Conservation (phyloP, 2,113 vertebrate genomes). For the Leptobrachium leishanense region DNA sequence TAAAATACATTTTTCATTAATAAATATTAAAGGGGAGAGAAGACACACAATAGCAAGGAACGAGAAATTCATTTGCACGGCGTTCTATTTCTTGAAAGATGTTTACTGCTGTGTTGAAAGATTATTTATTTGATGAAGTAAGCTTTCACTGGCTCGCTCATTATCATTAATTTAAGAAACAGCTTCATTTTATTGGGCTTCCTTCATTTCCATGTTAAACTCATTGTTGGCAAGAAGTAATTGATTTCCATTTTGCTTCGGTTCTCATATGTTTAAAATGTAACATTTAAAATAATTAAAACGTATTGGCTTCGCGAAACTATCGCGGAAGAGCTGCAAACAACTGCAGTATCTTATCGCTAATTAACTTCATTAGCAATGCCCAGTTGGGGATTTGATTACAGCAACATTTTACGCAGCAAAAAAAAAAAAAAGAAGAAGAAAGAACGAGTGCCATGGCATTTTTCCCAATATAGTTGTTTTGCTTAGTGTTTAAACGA, state of each 20-base stretch:
- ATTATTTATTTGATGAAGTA: constrained; percentile 42
- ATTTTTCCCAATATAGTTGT: neutral
- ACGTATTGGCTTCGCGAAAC: constrained; percentile 23
- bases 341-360: constrained; percentile 2
- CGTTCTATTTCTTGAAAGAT: constrained; percentile 50
- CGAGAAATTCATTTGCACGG: constrained; percentile 53
- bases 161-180: constrained; percentile 47
- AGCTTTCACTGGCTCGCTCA: constrained; percentile 47
- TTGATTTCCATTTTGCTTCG: constrained; percentile 51
- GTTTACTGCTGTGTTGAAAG: constrained; percentile 29
- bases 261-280: constrained; percentile 35
- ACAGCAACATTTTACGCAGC: neutral
- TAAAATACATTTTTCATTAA: neutral
- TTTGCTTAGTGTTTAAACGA: neutral
- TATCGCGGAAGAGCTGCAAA: constrained; percentile 12
- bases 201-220: constrained; percentile 55
- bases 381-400: constrained; percentile 3
- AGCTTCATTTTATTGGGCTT: constrained; percentile 25
- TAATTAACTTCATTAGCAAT: constrained; percentile 18
- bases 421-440: neutral
- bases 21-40: neutral
- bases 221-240: constrained; percentile 51
- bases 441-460: neutral
- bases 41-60: neutral
- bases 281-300: constrained; percentile 42